Evolutionary conservation across 2,113 vertebrate species (phyloP).

Genomic region (Fregetta grallaria): DNA sequence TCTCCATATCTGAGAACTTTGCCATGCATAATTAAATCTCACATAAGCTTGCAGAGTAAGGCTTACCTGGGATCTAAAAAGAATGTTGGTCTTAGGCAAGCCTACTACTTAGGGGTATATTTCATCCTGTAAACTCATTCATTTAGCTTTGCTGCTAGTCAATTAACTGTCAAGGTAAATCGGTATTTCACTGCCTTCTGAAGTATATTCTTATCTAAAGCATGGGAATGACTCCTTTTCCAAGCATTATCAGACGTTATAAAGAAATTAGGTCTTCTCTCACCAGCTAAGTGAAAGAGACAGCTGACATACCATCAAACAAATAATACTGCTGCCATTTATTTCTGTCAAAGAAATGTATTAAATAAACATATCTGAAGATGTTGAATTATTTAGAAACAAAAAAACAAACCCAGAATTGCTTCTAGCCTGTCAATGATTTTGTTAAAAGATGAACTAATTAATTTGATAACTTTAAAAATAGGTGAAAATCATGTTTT

Average conservation of each 20-base stretch:
- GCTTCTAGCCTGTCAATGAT: background rate
- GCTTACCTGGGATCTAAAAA: background rate
- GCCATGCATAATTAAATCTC: background rate
- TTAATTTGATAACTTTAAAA: background rate
- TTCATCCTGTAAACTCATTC: background rate
- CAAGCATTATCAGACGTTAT: background rate
- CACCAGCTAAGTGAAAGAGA: background rate
- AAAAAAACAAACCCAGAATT: background rate
- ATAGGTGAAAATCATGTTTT: background rate
- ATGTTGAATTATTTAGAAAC: background rate
- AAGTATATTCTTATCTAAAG: background rate
- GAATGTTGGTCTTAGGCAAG: background rate
- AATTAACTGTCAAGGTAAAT: background rate
- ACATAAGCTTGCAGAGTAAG: background rate
- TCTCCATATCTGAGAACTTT: background rate
- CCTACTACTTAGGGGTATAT: background rate
- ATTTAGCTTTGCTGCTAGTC: background rate
- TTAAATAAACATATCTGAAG: background rate
- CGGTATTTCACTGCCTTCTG: background rate
- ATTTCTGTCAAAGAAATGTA: background rate
- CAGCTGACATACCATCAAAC: background rate
- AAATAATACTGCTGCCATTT: background rate
- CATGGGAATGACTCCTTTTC: background rate
- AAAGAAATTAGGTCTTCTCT: background rate
- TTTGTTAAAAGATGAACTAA: background rate